Conservation (phyloP, 2,113 vertebrate genomes). For the Gymnogyps californianus region DNA sequence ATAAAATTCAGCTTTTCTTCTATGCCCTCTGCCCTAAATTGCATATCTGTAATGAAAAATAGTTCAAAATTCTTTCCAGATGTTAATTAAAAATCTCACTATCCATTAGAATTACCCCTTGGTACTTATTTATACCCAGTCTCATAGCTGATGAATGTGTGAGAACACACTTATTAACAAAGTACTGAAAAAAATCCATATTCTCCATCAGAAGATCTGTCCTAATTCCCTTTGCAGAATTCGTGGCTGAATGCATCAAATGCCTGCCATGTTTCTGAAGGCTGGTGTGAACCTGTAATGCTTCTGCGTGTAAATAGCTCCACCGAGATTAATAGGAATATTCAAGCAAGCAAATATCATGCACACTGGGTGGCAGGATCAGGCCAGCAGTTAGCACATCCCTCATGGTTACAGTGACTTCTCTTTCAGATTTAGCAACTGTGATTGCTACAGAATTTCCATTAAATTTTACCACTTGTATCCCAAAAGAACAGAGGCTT, state of each 20-base stretch:
- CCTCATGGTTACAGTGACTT: not conserved
- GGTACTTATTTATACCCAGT: not conserved
- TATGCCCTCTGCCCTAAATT: not conserved
- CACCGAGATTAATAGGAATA: not conserved
- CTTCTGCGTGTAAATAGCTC: not conserved
- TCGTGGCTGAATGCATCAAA: not conserved
- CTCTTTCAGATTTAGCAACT: not conserved
- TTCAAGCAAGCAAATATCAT: not conserved
- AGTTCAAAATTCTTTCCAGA: not conserved
- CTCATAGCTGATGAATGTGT: not conserved
- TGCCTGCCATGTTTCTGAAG: not conserved
- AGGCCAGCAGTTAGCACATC: not conserved
- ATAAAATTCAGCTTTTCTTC: not conserved
- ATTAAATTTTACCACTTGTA: not conserved
- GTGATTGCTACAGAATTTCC: not conserved
- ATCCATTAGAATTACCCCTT: not conserved
- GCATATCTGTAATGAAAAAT: not conserved
- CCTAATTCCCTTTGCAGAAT: not conserved
- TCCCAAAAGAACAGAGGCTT: not conserved
- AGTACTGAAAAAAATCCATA: not conserved
- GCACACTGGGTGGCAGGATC: conserved; percentile 30
- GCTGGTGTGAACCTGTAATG: not conserved
- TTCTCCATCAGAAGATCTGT: not conserved
- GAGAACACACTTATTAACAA: not conserved
- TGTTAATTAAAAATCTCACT: conserved; percentile 4